Conservation (phyloP, 2,888 invertebrate species). For the Lottia scabra region DNA sequence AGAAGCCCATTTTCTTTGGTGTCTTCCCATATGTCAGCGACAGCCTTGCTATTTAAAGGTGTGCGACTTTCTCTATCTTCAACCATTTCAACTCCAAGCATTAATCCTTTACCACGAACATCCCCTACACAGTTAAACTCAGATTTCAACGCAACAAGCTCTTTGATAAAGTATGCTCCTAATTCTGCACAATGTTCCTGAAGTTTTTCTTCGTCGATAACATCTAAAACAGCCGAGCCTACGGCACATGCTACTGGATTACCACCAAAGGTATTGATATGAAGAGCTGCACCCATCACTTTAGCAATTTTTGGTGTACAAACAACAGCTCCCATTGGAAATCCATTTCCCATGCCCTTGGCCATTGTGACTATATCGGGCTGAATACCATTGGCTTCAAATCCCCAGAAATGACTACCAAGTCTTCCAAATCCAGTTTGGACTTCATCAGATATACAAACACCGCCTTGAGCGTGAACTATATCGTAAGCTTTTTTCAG, state of each 20-base stretch:
- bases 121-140: constrained; percentile 82
- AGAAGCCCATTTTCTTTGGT: constrained; percentile 88
- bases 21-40: constrained; percentile 83
- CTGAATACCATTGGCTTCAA: constrained; percentile 83
- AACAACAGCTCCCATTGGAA: constrained; percentile 94
- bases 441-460: constrained; percentile 94
- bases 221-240: constrained; percentile 92
- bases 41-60: constrained; percentile 76
- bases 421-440: constrained; percentile 97
- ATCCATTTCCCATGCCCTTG: constrained; percentile 83
- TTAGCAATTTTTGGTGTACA: constrained; percentile 89
- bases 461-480: constrained; percentile 84
- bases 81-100: constrained; percentile 94
- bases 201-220: constrained; percentile 72
- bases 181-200: constrained; percentile 77
- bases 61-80: constrained; percentile 70
- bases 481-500: constrained; percentile 83
- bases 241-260: constrained; percentile 91
- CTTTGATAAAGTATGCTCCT: constrained; percentile 85
- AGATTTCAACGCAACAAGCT: constrained; percentile 79
- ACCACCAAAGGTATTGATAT: constrained; percentile 97
- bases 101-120: constrained; percentile 95
- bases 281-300: constrained; percentile 80
- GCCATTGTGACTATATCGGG: constrained; percentile 82
- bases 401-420: constrained; percentile 97